phyloP scores from a whole-genome alignment of 2,888 invertebrate genomes.

The Eupithecia exiguata region DNA sequence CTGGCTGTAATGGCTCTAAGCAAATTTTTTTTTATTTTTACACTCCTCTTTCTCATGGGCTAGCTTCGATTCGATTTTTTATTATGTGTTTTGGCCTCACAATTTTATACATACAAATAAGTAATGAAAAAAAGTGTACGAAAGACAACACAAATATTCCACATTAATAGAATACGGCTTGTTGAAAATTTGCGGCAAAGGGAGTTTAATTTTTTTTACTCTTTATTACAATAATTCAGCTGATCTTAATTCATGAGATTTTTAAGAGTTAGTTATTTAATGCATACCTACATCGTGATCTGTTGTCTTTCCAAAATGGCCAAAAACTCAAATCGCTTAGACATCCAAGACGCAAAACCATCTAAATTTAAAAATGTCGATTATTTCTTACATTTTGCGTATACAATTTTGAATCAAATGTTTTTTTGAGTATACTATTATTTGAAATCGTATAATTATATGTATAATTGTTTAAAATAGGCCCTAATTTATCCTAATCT shows the following conservation, averaged over 20 bases:
- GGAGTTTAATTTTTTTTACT: neutral
- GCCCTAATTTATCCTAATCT: slow-evolving; percentile 48
- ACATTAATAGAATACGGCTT: neutral
- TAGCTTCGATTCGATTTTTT: slow-evolving; percentile 3
- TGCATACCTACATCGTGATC: neutral
- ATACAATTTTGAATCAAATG: slow-evolving; percentile 74
- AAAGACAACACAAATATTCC: neutral
- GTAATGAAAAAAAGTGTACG: neutral
- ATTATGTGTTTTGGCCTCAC: slow-evolving; percentile 3
- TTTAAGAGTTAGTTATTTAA: neutral
- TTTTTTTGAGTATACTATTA: slow-evolving; percentile 58
- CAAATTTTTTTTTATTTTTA: neutral
- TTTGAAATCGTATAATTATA: slow-evolving; percentile 67
- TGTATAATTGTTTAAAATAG: slow-evolving; percentile 66
- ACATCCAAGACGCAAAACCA: slow-evolving; percentile 26
- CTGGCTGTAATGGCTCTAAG: neutral
- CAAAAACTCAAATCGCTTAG: slow-evolving; percentile 2
- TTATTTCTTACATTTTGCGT: slow-evolving; percentile 61
- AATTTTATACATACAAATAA: slow-evolving; percentile 2
- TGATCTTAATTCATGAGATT: neutral
- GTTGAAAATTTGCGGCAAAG: neutral
- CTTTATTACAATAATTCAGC: neutral
- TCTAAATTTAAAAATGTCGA: slow-evolving; percentile 48
- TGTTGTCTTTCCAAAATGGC: slow-evolving; percentile 6
- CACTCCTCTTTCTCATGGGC: slow-evolving; percentile 17